phyloP scores from a whole-genome alignment of 2,888 invertebrate genomes.

The Pseudanteris insignis region DNA sequence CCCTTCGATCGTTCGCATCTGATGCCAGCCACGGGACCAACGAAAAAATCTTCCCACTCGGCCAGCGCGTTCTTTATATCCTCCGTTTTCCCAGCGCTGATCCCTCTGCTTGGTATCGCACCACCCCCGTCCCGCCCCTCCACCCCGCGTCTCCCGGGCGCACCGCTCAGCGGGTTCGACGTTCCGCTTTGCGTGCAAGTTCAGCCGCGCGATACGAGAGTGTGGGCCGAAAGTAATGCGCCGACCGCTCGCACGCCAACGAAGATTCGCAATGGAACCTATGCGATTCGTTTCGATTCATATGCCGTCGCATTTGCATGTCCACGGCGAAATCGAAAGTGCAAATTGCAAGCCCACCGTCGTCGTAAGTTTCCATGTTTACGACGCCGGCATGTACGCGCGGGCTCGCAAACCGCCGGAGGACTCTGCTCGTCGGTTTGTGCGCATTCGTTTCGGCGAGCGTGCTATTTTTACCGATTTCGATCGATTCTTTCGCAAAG shows the following conservation, averaged over 20 bases:
- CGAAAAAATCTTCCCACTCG: neutral
- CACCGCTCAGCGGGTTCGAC: neutral
- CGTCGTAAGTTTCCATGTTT: slow-evolving; percentile 12
- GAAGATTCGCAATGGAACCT: slow-evolving; percentile 29
- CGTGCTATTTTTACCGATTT: slow-evolving; percentile 3
- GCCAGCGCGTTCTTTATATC: too few relatives aligned
- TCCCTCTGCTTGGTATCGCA: too few relatives aligned
- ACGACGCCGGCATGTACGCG: too few relatives aligned
- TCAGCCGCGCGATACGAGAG: slow-evolving; percentile 23
- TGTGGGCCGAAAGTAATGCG: slow-evolving; percentile 32
- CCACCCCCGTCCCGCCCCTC: slow-evolving; percentile 4
- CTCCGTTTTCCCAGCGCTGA: too few relatives aligned
- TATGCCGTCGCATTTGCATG: slow-evolving; percentile 25
- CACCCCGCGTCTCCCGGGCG: too few relatives aligned
- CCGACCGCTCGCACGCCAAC: neutral
- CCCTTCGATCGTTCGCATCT: slow-evolving; percentile 31
- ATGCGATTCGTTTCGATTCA: slow-evolving; percentile 30
- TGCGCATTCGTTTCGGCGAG: too few relatives aligned
- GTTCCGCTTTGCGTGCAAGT: too few relatives aligned
- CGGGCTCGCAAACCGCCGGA: too few relatives aligned
- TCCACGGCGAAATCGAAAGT: slow-evolving; percentile 28
- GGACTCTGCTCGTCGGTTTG: too few relatives aligned
- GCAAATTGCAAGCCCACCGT: slow-evolving; percentile 9
- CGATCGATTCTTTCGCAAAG: too few relatives aligned
- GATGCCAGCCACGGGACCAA: slow-evolving; percentile 18